Conservation (phyloP, 2,797 vertebrate genomes). For the Phrynocephalus forsythii region DNA sequence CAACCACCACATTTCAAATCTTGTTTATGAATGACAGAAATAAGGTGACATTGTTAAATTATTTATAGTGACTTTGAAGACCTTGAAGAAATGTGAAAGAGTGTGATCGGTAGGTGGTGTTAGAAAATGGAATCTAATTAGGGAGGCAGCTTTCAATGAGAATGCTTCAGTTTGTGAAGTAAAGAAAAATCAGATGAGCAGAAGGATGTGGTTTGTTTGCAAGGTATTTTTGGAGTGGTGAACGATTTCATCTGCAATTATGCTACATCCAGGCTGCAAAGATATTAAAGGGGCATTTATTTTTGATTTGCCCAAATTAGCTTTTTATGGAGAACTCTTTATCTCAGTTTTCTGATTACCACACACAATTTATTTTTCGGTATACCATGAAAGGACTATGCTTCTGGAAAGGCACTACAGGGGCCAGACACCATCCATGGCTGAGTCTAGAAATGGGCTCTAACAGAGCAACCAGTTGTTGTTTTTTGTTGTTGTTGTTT, state of each 20-base stretch:
- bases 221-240: background rate
- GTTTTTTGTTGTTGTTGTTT: too few species aligned
- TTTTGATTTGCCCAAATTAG: background rate
- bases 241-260: background rate
- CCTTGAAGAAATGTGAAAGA: background rate
- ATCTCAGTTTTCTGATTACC: too few species aligned
- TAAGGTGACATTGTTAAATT: constrained; percentile 34
- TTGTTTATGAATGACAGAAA: constrained; percentile 26
- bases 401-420: too few species aligned
- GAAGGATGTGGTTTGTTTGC: background rate
- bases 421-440: too few species aligned
- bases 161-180: background rate
- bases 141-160: background rate
- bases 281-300: background rate
- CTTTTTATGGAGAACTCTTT: background rate
- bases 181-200: background rate
- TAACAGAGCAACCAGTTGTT: too few species aligned
- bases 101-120: background rate
- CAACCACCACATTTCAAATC: constrained; percentile 4
- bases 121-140: constrained; percentile 8
- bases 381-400: too few species aligned
- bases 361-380: too few species aligned
- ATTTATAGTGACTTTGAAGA: constrained; percentile 15
- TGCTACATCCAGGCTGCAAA: background rate
- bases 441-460: too few species aligned